Conservation (phyloP, 2,113 vertebrate species). For the Apistogramma diplotaenia region DNA sequence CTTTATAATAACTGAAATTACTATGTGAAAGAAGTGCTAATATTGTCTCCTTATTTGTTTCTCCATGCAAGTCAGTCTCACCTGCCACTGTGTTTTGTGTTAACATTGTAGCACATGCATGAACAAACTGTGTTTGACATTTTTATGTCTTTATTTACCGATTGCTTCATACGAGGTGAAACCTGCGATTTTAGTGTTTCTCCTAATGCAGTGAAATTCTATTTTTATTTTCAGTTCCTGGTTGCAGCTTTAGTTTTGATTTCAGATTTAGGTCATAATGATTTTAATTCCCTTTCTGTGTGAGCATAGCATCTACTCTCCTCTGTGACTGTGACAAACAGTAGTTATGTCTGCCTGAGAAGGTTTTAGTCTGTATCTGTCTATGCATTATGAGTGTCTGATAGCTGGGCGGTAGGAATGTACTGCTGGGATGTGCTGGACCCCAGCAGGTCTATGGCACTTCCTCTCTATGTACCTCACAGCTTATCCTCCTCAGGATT, state of each 20-base stretch:
- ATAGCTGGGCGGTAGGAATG: constrained; percentile 65
- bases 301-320: neutral
- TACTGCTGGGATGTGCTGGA: constrained; percentile 64
- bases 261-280: constrained; percentile 6
- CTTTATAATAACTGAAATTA: constrained; percentile 5
- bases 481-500: constrained; percentile 80
- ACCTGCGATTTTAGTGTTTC: neutral
- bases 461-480: constrained; percentile 79
- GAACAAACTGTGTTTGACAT: neutral
- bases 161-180: neutral
- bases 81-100: neutral
- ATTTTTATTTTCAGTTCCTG: neutral
- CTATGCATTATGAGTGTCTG: constrained; percentile 13
- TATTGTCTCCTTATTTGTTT: neutral
- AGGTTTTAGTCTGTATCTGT: constrained; percentile 17
- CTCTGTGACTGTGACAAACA: neutral
- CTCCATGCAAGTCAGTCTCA: neutral
- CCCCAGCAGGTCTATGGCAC: constrained; percentile 73
- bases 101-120: neutral
- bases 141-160: neutral
- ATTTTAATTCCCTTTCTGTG: constrained; percentile 2
- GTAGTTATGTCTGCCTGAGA: neutral
- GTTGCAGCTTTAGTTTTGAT: neutral
- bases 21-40: constrained; percentile 25
- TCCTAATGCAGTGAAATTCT: neutral